phyloP scores from a whole-genome alignment of 2,113 vertebrate species.

The Microcebus lehilahytsara region DNA sequence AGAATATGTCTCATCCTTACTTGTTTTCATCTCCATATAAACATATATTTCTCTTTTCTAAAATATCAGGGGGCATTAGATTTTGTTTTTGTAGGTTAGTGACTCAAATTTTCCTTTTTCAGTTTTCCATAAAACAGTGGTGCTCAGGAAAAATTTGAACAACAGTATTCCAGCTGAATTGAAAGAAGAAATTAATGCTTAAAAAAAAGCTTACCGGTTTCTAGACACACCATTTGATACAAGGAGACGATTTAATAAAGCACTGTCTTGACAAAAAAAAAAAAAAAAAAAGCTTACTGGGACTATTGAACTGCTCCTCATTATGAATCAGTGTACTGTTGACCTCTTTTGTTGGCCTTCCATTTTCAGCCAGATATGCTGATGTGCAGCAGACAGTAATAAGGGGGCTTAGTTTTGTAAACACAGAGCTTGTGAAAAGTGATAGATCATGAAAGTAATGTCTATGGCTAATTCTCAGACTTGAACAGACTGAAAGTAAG shows the following conservation, averaged over 20 bases:
- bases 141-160: not conserved
- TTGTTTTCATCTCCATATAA: not conserved
- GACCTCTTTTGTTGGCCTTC: not conserved
- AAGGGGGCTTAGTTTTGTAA: not conserved
- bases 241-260: too few species aligned
- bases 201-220: not conserved
- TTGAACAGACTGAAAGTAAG: slow-evolving; percentile 19
- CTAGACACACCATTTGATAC: too few species aligned
- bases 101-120: slow-evolving; percentile 1
- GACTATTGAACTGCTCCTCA: not conserved
- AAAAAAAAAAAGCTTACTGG: not conserved
- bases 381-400: not conserved
- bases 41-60: not conserved
- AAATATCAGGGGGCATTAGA: not conserved
- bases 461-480: not conserved
- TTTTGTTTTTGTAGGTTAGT: slow-evolving; percentile 1
- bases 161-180: not conserved
- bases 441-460: not conserved
- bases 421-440: not conserved
- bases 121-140: not conserved
- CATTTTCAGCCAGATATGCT: not conserved
- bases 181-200: not conserved
- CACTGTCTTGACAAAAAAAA: not conserved
- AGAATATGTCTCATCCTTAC: not conserved
- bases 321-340: not conserved